Conservation (phyloP, 1,140 invertebrate species). For the Leptopilina boulardi region DNA sequence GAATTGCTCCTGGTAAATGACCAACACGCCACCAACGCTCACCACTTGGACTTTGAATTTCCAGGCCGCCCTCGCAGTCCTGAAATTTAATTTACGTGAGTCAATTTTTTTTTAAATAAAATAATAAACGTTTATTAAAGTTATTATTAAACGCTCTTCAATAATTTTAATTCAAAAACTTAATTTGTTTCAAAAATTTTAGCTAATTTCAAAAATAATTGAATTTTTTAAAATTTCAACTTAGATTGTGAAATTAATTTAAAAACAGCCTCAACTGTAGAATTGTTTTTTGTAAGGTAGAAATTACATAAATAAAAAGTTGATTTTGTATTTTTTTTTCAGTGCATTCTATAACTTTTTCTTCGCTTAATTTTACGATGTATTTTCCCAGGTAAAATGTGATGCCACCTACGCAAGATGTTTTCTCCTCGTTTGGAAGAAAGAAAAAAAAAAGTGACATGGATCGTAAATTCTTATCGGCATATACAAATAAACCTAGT, state of each 20-base stretch:
- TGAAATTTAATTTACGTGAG: constrained; percentile 42
- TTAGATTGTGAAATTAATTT: too few species aligned
- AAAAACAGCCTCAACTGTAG: too few species aligned
- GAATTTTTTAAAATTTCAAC: too few species aligned
- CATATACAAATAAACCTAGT: not conserved
- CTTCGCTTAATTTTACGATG: constrained; percentile 6
- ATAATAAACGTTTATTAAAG: too few species aligned
- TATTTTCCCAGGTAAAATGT: constrained; percentile 11
- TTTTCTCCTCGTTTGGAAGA: not conserved
- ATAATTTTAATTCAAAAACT: not conserved
- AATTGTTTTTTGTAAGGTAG: too few species aligned
- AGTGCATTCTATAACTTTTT: not conserved
- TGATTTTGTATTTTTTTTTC: not conserved
- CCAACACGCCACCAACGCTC: constrained; percentile 84
- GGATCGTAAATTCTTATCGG: not conserved
- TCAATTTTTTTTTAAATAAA: constrained; percentile 3
- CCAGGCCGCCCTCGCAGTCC: constrained; percentile 81
- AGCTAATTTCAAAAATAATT: too few species aligned
- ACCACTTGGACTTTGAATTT: constrained; percentile 80
- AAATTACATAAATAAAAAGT: too few species aligned
- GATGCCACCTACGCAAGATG: not conserved
- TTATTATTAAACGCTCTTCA: too few species aligned
- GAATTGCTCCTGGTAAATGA: constrained; percentile 86
- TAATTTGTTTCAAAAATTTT: too few species aligned
- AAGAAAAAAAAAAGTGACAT: not conserved